Evolutionary conservation across 2,888 invertebrate species (phyloP), one percentile per base, ranked within the genome.

Genomic region (Adineta ricciae): DNA sequence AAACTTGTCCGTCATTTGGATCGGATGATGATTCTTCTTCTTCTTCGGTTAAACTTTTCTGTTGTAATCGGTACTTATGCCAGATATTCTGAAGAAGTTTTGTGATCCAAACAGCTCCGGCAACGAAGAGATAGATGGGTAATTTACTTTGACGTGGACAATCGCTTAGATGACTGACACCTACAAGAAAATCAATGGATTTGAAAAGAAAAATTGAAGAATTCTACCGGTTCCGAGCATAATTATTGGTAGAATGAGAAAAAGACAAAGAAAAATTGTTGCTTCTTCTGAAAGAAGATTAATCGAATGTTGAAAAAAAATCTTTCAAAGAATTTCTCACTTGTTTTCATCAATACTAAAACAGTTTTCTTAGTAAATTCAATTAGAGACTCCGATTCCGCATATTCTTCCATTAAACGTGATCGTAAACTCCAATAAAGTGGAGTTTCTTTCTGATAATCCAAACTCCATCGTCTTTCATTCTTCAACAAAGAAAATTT

Each of bases 81-180:
- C 78, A 78, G n/a, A 78, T 38, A 78, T 78, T 78, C 41, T 78
- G 78, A 41, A 78, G 41, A 78, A 78, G 78, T 78, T 78, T 78
- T n/a, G 41, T 41, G 21, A 41, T 78, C 38, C 38, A 78, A 24
- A 78, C 78, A 38, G 41, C 41, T 24, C 78, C 78, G n/a, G 78
- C 78, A 78, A 78, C 78, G 41, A 78, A 78, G 38, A 78, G 24
- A 78, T 78, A 78, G 41, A 78, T 78, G 9, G 78, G 78, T 41
- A 78, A 41, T 24, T 78, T 21, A 14, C 24, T 9, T 78, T 78
- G 78, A n/a, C n/a, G 21, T 41, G 78, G 78, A 41, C 78, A 78
- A 41, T 78, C 78, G 41, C 41, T 78, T 78, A 78, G n/a, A 78
- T 78, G 78, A 41, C 78, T 78, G 24, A 78, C 78, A 78, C 78